These are phyloP conservation scores for Rhinolophus ferrumequinum DNA, from an alignment of 2,113 vertebrate species.

Conservation along the genomic window DNA sequence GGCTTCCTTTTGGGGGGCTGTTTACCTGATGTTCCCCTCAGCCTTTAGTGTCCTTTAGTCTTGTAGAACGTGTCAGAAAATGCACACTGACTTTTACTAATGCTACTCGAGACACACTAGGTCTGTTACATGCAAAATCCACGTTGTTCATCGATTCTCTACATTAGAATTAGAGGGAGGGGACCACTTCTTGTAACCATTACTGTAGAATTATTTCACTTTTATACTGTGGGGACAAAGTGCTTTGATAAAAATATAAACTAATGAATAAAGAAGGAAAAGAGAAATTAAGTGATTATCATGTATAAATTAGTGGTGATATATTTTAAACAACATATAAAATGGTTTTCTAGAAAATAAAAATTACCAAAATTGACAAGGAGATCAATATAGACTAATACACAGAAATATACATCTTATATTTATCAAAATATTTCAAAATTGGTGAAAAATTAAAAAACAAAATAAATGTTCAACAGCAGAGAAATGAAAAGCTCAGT, in stretches of 20 bases:
- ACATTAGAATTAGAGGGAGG: background rate
- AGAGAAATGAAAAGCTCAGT: background rate
- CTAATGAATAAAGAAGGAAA: background rate
- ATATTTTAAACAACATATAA: background rate
- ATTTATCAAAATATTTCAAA: background rate
- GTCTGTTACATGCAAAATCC: background rate
- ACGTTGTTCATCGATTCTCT: background rate
- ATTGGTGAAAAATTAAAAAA: background rate
- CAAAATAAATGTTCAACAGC: background rate
- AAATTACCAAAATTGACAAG: background rate
- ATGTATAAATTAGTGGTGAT: background rate
- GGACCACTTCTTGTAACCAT: too few species aligned
- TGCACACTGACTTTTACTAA: background rate
- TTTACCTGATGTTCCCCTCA: background rate
- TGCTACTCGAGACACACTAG: background rate
- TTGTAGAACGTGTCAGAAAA: background rate
- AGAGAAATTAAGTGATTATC: background rate
- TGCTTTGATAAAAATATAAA: background rate
- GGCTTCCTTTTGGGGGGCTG: background rate
- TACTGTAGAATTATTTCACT: background rate
- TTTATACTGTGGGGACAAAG: background rate
- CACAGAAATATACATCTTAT: background rate
- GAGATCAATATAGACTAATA: background rate
- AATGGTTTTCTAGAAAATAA: background rate
- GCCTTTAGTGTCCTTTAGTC: background rate